Percentiles rank a stretch among this genome's conserved stretches.
phyloP scores from a whole-genome alignment of 2,797 vertebrate species.

The Triplophysa yarkandensis region DNA sequence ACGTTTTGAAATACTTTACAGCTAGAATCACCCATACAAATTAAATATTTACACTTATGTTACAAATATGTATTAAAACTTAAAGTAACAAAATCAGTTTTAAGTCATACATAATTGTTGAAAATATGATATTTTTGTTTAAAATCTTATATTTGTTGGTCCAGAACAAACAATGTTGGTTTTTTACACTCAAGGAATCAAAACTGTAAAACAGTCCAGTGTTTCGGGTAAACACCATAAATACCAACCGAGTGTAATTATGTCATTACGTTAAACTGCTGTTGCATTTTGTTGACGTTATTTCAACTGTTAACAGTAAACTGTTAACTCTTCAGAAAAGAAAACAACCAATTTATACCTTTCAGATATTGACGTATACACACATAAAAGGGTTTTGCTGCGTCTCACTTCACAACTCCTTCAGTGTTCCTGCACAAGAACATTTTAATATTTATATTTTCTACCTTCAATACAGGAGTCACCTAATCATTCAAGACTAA shows the following conservation, averaged over 20 bases:
- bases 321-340: neutral
- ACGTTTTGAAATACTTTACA: no score
- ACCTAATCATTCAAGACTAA: neutral
- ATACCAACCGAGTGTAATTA: neutral
- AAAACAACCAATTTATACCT: neutral
- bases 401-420: conserved; percentile 27
- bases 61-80: no score
- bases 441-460: neutral
- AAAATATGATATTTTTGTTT: no score
- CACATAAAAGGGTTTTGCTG: conserved; percentile 30
- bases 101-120: no score
- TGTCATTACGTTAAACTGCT: neutral
- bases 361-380: neutral
- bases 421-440: neutral
- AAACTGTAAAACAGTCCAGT: neutral
- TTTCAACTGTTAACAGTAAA: neutral
- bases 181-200: no score
- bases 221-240: neutral
- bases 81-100: no score
- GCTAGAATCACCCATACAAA: no score
- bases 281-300: neutral
- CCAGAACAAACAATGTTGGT: no score
- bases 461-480: neutral
- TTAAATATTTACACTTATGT: no score
- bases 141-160: no score